Conservation (phyloP, 1,140 invertebrate species). For the Lycorma delicatula region DNA sequence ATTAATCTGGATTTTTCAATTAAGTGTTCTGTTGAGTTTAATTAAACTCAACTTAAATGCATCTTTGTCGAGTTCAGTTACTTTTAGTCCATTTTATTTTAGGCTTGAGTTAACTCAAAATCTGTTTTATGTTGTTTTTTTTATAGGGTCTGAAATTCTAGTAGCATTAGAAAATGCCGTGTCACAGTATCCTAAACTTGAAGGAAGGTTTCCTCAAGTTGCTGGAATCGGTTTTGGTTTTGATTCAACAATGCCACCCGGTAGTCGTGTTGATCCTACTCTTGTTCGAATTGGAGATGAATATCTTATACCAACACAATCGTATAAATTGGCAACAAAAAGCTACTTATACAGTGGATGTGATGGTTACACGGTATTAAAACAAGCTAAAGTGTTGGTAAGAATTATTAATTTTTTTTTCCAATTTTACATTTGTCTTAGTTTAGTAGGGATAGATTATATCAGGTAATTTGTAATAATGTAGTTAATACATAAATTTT, state of each 20-base stretch:
- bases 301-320: conserved; percentile 60
- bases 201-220: conserved; percentile 74
- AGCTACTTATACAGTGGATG: conserved; percentile 67
- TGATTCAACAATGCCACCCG: conserved; percentile 61
- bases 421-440: too few species aligned
- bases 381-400: conserved; percentile 59
- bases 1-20: too few species aligned
- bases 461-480: too few species aligned
- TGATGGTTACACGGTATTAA: conserved; percentile 77
- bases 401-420: too few species aligned
- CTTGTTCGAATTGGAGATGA: conserved; percentile 77
- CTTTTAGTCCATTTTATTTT: neutral
- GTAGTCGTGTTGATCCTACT: conserved; percentile 56
- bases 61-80: too few species aligned
- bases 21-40: too few species aligned
- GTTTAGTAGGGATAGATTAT: too few species aligned
- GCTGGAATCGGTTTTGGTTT: conserved; percentile 78
- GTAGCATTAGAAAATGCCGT: conserved; percentile 72
- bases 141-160: conserved; percentile 56
- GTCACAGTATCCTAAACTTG: conserved; percentile 66
- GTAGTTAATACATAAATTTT: too few species aligned
- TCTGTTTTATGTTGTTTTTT: conserved; percentile 36
- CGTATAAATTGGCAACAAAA: conserved; percentile 73
- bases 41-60: too few species aligned
- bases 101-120: neutral